Evolutionary conservation across 2,113 vertebrate genomes (phyloP).

Genomic region (Coptodon bakossiorum): DNA sequence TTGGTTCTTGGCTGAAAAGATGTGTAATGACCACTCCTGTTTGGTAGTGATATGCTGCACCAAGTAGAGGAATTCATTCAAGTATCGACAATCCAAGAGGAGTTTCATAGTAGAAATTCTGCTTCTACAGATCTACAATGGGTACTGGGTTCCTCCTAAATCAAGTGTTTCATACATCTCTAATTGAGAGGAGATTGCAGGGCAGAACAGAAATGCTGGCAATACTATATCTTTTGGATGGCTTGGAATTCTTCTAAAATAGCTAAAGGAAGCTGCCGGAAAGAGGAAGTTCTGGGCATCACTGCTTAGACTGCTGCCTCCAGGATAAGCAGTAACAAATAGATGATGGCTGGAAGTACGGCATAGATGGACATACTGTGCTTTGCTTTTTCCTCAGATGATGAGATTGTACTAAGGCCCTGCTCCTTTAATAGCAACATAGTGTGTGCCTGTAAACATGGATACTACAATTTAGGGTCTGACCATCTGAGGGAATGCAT

Average conservation of each 20-base stretch:
- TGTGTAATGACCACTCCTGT: background rate
- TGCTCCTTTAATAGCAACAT: background rate
- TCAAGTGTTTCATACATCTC: background rate
- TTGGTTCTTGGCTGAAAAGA: background rate
- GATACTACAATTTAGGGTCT: background rate
- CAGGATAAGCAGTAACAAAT: background rate
- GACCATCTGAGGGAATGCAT: background rate
- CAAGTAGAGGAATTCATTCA: background rate
- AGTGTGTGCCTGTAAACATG: background rate
- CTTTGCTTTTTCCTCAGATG: background rate
- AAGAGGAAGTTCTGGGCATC: background rate
- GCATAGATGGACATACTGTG: background rate
- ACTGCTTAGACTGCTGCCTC: background rate
- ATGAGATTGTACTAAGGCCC: background rate
- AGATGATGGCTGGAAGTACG: background rate
- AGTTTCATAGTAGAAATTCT: background rate
- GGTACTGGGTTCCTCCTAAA: background rate
- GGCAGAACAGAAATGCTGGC: background rate
- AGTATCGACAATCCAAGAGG: background rate
- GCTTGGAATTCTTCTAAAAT: background rate
- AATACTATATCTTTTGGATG: background rate
- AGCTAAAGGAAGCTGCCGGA: background rate
- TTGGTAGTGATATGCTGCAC: background rate
- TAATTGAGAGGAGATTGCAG: background rate
- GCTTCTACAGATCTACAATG: background rate